Conservation (phyloP, 2,113 vertebrate genomes). For the Oxyura jamaicensis region DNA sequence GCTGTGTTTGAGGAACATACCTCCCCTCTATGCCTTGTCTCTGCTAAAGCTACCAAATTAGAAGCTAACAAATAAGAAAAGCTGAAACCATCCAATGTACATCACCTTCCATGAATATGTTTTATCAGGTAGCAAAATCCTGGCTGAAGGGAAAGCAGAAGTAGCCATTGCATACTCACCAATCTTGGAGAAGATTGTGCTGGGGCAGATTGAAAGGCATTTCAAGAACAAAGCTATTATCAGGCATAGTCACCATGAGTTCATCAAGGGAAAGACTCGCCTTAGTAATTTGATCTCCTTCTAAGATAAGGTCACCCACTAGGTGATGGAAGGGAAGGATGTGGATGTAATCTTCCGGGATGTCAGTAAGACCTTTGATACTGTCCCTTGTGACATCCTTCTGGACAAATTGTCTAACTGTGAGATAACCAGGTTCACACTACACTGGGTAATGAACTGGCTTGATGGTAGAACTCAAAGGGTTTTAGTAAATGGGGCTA, state of each 20-base stretch:
- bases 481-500: background rate
- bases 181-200: too few species aligned
- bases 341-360: background rate
- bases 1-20: background rate
- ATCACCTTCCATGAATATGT: background rate
- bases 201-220: background rate
- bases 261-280: background rate
- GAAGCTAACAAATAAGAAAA: background rate
- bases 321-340: background rate
- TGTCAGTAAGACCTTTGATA: background rate
- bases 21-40: background rate
- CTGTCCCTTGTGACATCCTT: too few species aligned
- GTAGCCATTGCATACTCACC: background rate
- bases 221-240: background rate
- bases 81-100: background rate
- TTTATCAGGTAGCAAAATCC: background rate
- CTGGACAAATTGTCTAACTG: too few species aligned
- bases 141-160: background rate
- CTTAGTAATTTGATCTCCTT: background rate
- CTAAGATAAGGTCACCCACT: background rate
- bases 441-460: too few species aligned
- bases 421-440: too few species aligned
- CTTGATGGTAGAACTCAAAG: background rate
- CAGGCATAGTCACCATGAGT: background rate
- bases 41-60: background rate